phyloP scores from a whole-genome alignment of 2,113 vertebrate species.

The Thermophis baileyi region DNA sequence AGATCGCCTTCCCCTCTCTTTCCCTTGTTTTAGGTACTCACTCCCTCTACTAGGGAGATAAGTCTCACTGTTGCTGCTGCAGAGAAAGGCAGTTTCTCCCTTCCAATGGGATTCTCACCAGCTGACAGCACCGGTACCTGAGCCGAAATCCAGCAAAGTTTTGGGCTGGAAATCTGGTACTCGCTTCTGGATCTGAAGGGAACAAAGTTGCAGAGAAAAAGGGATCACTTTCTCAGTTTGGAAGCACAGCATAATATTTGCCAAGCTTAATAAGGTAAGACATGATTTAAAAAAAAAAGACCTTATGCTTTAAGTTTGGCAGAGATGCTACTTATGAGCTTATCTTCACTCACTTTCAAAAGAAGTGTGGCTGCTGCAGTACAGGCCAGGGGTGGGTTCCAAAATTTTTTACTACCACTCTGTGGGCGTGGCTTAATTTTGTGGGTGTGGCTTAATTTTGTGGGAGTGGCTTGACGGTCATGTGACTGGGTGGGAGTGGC shows the following conservation, averaged over 20 bases:
- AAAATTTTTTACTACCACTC: too few species aligned
- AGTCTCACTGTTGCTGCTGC: background rate
- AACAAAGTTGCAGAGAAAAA: background rate
- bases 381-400: too few species aligned
- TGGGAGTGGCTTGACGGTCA: too few species aligned
- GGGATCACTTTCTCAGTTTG: background rate
- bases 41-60: background rate
- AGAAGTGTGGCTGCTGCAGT: background rate
- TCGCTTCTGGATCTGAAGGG: constrained; percentile 76
- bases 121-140: constrained; percentile 77
- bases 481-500: too few species aligned
- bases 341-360: background rate
- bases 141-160: constrained; percentile 86
- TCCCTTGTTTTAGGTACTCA: background rate
- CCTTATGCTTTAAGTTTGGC: background rate
- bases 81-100: background rate
- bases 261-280: background rate
- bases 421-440: too few species aligned
- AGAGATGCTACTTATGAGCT: background rate
- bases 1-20: background rate
- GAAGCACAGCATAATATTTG: background rate
- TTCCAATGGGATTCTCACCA: constrained; percentile 70
- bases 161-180: constrained; percentile 74
- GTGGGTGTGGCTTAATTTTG: too few species aligned
- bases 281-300: background rate